Evolutionary conservation across 2,888 invertebrate species (phyloP).

Genomic region (Agrotis puta): DNA sequence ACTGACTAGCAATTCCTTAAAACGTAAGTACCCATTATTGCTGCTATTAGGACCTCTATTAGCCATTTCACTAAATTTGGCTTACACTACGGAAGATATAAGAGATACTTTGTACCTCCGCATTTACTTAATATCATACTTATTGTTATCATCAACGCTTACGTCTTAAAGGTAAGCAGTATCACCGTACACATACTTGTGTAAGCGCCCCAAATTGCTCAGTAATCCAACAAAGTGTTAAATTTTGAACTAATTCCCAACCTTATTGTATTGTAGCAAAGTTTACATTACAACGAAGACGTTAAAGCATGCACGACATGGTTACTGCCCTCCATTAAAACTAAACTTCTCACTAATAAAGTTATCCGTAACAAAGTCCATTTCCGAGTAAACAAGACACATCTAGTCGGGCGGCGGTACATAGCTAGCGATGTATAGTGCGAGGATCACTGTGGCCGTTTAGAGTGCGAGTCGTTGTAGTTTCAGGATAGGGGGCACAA

Average conservation of each 20-base stretch:
- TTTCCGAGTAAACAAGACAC: conserved; percentile 73
- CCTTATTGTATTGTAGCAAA: conserved; percentile 53
- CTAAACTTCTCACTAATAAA: conserved; percentile 77
- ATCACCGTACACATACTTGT: conserved; percentile 56
- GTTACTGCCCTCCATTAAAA: conserved; percentile 76
- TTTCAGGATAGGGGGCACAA: conserved; percentile 35
- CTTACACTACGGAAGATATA: conserved; percentile 36
- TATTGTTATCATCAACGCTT: conserved; percentile 54
- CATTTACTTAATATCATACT: conserved; percentile 59
- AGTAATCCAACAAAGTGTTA: conserved; percentile 53
- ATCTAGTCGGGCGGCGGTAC: conserved; percentile 61
- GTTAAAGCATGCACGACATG: conserved; percentile 59
- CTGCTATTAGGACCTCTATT: conserved; percentile 52
- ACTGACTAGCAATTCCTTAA: conserved; percentile 29
- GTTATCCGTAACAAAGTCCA: conserved; percentile 76
- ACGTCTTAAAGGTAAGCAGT: conserved; percentile 61
- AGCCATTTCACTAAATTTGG: conserved; percentile 56
- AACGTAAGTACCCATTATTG: conserved; percentile 46
- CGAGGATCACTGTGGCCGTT: conserved; percentile 67
- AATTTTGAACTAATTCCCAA: conserved; percentile 44
- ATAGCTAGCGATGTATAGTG: conserved; percentile 68
- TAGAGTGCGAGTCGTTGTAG: conserved; percentile 49
- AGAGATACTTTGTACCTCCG: conserved; percentile 43
- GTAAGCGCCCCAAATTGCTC: conserved; percentile 62
- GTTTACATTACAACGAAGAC: conserved; percentile 50